These are phyloP conservation scores for Halocynthia roretzi DNA, from an alignment of 23 tunicate genomes.

Conservation along the genomic window DNA sequence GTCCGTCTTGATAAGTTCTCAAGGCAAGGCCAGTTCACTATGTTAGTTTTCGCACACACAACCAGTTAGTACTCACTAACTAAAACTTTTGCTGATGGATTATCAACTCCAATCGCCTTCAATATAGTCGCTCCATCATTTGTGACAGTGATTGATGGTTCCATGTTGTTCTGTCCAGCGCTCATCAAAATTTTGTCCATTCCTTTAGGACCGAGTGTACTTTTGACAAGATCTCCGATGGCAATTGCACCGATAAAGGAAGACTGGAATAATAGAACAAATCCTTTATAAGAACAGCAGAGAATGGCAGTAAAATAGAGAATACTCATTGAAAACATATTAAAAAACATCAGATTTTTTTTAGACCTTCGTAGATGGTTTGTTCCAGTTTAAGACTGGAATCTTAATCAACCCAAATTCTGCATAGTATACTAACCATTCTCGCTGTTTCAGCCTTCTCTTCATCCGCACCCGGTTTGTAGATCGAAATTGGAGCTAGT, in stretches of 20 bases:
- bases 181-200: constrained; percentile 98
- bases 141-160: constrained; percentile 89
- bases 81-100: constrained; percentile 97
- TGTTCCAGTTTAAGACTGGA: too few relatives aligned
- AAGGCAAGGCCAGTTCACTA: background rate
- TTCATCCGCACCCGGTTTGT: constrained; percentile 93
- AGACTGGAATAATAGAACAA: constrained; percentile 34
- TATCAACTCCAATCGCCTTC: constrained; percentile 89
- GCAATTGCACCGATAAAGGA: constrained; percentile 98
- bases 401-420: background rate
- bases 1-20: too few relatives aligned
- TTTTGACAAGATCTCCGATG: constrained; percentile 97
- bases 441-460: constrained; percentile 99
- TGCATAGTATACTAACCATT: constrained; percentile 32
- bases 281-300: background rate
- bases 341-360: too few relatives aligned
- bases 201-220: constrained; percentile 97
- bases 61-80: constrained; percentile 43
- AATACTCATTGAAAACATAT: background rate
- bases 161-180: constrained; percentile 31
- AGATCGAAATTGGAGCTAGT: constrained; percentile 89
- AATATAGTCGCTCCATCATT: constrained; percentile 99
- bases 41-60: background rate
- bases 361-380: too few relatives aligned
- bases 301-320: background rate